Percentiles rank a stretch among this genome's conserved stretches.
These are phyloP conservation scores for Alviniconcha marisindica DNA, from an alignment of 1,140 invertebrate genomes.

Conservation along the genomic window DNA sequence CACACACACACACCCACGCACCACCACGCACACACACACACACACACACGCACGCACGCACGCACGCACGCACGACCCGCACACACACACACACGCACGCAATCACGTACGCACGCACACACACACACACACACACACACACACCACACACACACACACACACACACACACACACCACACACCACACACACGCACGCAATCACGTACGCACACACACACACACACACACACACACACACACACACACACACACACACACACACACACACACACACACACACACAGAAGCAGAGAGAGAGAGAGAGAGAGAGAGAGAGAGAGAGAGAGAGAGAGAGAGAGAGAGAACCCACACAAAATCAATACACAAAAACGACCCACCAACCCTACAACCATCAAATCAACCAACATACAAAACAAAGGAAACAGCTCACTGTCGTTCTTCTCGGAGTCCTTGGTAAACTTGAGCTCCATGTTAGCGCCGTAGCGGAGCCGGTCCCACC, in stretches of 20 bases:
- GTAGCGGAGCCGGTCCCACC: slow-evolving; percentile 40
- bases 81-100: background rate
- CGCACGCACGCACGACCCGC: background rate
- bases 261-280: too few relatives aligned
- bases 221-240: background rate
- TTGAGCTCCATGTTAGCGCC: slow-evolving; percentile 21
- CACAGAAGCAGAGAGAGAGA: too few relatives aligned
- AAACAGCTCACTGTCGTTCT: slow-evolving; percentile 3
- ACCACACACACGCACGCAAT: background rate
- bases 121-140: background rate
- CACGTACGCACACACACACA: background rate
- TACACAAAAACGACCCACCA: background rate
- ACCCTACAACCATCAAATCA: background rate
- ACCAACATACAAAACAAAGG: too few relatives aligned
- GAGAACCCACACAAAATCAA: too few relatives aligned
- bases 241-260: too few relatives aligned
- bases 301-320: too few relatives aligned
- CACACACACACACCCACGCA: too few relatives aligned
- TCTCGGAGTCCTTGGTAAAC: slow-evolving; percentile 18
- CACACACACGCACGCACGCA: background rate
- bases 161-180: background rate
- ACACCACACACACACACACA: background rate
- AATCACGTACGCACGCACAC: background rate
- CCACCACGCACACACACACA: too few relatives aligned
- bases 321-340: too few relatives aligned